A percentile compares a stretch with the other conserved stretches of the same genome.
phyloP scores from a whole-genome alignment of 2,797 vertebrate species.

The Halcyon leucocephala region DNA sequence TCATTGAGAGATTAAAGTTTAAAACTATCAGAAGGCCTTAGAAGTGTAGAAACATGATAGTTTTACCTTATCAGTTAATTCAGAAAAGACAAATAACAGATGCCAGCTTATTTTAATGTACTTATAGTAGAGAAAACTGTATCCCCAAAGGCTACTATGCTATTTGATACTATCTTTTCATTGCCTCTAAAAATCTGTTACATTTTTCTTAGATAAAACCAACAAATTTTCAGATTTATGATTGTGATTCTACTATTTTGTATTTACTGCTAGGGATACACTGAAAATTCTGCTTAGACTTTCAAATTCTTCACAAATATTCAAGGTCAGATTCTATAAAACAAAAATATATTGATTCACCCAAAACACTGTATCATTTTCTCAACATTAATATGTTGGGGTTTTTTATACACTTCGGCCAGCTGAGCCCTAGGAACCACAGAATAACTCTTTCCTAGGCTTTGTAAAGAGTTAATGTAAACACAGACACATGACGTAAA shows the following conservation, averaged over 20 bases:
- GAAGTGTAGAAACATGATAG: background rate
- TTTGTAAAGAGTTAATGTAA: background rate
- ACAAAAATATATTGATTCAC: background rate
- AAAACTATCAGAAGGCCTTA: background rate
- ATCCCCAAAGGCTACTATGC: background rate
- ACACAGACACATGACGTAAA: background rate
- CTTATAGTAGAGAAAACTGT: background rate
- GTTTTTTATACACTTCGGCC: background rate
- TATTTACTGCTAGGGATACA: background rate
- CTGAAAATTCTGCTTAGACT: background rate
- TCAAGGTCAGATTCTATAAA: background rate
- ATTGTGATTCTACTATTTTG: background rate
- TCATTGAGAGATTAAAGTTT: background rate
- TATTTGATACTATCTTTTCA: background rate
- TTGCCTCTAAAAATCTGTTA: background rate
- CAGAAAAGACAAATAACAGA: background rate
- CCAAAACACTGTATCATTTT: background rate
- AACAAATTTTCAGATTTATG: background rate
- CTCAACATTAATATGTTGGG: background rate
- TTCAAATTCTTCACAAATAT: background rate
- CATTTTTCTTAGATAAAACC: conserved; percentile 14
- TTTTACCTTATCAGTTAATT: background rate
- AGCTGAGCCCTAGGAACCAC: background rate
- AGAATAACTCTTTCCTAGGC: background rate
- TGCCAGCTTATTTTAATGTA: background rate